A percentile compares a stretch with the other conserved stretches of the same genome.
Conservation (phyloP, 1,140 invertebrate species). For the Nasonia vitripennis region DNA sequence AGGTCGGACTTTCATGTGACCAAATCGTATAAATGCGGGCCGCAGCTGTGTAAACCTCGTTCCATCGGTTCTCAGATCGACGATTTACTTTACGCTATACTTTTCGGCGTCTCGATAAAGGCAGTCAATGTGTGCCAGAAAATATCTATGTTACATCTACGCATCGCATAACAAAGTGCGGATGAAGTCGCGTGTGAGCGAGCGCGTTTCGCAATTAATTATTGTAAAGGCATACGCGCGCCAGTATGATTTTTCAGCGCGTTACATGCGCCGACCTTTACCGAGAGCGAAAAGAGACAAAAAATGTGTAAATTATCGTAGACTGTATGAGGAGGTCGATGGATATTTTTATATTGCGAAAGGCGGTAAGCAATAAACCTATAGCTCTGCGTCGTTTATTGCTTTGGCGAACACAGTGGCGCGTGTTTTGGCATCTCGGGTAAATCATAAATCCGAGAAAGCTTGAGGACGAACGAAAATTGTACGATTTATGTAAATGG, state of each 20-base stretch:
- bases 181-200: background rate
- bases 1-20: background rate
- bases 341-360: too few relatives aligned
- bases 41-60: background rate
- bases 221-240: background rate
- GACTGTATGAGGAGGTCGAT: too few relatives aligned
- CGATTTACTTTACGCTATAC: background rate
- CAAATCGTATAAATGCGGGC: background rate
- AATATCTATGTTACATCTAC: background rate
- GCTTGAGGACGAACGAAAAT: background rate
- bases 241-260: background rate
- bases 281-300: too few relatives aligned
- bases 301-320: too few relatives aligned
- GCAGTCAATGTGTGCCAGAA: background rate
- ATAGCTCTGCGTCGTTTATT: background rate
- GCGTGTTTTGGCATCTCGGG: background rate
- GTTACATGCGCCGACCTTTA: background rate
- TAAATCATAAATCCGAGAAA: background rate
- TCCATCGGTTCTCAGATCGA: constrained; percentile 22
- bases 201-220: constrained; percentile 12
- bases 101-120: background rate
- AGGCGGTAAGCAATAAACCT: background rate
- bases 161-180: background rate
- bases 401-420: too few relatives aligned
- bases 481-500: constrained; percentile 20